A percentile compares a stretch with the other conserved stretches of the same genome.
phyloP scores from a whole-genome alignment of 2,113 vertebrate species.

The Melanostigma gelatinosum region DNA sequence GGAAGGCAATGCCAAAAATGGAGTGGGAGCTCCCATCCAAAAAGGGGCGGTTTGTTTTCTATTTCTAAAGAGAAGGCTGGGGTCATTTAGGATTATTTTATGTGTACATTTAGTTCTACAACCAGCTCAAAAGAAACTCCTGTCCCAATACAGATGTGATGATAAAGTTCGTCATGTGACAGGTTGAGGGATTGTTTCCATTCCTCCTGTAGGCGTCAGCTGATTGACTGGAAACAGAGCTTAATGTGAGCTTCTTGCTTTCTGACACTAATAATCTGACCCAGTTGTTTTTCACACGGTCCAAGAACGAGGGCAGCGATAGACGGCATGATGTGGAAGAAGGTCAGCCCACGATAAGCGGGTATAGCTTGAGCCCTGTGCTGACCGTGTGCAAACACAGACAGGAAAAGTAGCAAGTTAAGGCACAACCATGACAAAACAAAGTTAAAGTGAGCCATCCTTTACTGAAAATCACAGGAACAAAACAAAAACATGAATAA shows the following conservation, averaged over 20 bases:
- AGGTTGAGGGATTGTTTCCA: background rate
- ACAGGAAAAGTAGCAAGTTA: background rate
- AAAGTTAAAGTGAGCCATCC: background rate
- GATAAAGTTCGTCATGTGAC: background rate
- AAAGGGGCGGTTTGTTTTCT: background rate
- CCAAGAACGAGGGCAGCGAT: background rate
- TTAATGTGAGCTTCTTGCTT: background rate
- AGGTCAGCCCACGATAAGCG: no score
- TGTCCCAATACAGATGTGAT: background rate
- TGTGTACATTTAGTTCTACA: background rate
- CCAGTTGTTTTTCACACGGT: background rate
- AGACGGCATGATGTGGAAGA: background rate
- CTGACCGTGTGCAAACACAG: background rate
- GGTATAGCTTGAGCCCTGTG: background rate
- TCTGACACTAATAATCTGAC: background rate
- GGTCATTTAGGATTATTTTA: background rate
- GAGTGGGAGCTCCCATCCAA: background rate
- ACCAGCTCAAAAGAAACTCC: background rate
- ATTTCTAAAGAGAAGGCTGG: background rate
- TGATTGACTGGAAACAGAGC: background rate
- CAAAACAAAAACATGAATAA: conserved; percentile 7
- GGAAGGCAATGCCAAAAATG: conserved; percentile 40
- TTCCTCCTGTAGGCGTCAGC: conserved; percentile 21
- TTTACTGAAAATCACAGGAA: background rate
- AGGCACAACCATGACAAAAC: background rate